Conservation (phyloP, 2,888 invertebrate species). For the Empis livida region DNA sequence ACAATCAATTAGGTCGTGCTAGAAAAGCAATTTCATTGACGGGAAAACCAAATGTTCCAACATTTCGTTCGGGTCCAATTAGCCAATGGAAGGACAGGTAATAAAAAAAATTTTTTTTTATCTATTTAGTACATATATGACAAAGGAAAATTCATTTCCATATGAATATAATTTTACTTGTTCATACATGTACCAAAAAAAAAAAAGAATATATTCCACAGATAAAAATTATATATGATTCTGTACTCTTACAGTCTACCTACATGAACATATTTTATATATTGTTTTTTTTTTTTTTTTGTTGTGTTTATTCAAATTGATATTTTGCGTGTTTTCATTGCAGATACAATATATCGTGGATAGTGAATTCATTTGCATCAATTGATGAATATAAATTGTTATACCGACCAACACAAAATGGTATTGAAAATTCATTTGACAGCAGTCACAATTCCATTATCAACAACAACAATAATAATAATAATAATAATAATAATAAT, state of each 20-base stretch:
- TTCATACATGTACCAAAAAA: too few species aligned
- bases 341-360: slow-evolving; percentile 45
- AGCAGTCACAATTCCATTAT: slow-evolving; percentile 1
- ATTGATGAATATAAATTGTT: slow-evolving; percentile 44
- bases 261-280: too few species aligned
- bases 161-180: too few species aligned
- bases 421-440: slow-evolving; percentile 5
- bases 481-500: not conserved
- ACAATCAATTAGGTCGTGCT: slow-evolving; percentile 44
- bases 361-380: slow-evolving; percentile 43
- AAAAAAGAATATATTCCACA: too few species aligned
- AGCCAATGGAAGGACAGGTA: slow-evolving; percentile 39
- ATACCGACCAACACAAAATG: slow-evolving; percentile 20
- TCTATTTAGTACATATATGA: too few species aligned
- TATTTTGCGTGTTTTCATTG: not conserved
- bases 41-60: slow-evolving; percentile 42
- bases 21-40: slow-evolving; percentile 43
- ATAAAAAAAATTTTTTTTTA: not conserved
- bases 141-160: too few species aligned
- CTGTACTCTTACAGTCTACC: too few species aligned
- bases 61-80: slow-evolving; percentile 41
- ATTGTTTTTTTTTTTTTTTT: too few species aligned
- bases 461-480: too few species aligned
- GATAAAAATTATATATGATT: too few species aligned
- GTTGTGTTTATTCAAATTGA: not conserved